A percentile compares a stretch with the other conserved stretches of the same genome.
Conservation (phyloP, 1,140 invertebrate genomes). For the Mactra quadrangularis region DNA sequence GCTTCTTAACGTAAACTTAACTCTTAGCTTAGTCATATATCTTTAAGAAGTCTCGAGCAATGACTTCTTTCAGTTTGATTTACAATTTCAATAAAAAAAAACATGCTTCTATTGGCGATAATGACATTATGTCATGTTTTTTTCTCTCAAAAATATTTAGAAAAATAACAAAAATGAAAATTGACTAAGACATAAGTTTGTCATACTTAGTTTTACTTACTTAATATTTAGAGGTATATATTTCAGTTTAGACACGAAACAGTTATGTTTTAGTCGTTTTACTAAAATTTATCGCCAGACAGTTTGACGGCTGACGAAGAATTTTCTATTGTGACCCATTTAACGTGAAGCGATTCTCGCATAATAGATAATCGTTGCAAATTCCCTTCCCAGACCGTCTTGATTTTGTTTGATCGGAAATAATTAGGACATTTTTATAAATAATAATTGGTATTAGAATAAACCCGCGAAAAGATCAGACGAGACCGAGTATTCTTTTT, state of each 20-base stretch:
- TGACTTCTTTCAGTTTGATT: too few relatives aligned
- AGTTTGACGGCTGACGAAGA: background rate
- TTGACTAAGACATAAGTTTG: too few relatives aligned
- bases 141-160: background rate
- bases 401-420: constrained; percentile 20
- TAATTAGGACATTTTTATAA: constrained; percentile 35
- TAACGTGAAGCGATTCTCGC: constrained; percentile 23
- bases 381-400: constrained; percentile 35
- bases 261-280: too few relatives aligned
- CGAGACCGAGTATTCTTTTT: background rate
- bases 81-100: too few relatives aligned
- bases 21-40: too few relatives aligned
- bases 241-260: too few relatives aligned
- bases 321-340: constrained; percentile 46
- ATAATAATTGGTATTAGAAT: constrained; percentile 18
- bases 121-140: too few relatives aligned
- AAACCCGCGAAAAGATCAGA: constrained; percentile 5
- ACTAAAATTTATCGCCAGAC: constrained; percentile 12
- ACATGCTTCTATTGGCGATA: too few relatives aligned
- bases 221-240: too few relatives aligned
- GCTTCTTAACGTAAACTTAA: too few relatives aligned
- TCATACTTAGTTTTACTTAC: too few relatives aligned
- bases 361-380: constrained; percentile 35
- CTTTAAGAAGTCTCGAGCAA: too few relatives aligned
- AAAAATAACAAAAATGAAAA: background rate